These are phyloP conservation scores for Tolypeutes matacus DNA, from an alignment of 2,797 vertebrate species.

Conservation along the genomic window DNA sequence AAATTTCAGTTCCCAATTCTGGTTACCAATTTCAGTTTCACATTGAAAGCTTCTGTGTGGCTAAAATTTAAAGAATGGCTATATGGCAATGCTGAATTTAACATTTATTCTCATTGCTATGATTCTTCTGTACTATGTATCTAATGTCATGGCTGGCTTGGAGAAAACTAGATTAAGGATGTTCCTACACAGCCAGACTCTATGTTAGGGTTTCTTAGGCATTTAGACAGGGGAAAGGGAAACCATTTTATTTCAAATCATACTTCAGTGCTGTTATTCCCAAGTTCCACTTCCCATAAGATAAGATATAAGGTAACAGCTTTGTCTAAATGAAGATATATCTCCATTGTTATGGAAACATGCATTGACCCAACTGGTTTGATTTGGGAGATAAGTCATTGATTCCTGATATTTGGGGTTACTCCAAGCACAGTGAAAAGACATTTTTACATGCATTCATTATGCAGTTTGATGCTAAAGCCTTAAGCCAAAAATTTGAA, in stretches of 20 bases:
- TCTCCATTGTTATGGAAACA: slow-evolving; percentile 82
- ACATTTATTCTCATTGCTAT: background rate
- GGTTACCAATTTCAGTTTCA: slow-evolving; percentile 63
- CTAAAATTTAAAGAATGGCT: slow-evolving; percentile 41
- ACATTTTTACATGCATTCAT: slow-evolving; percentile 74
- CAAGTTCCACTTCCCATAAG: slow-evolving; percentile 72
- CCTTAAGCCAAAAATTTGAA: slow-evolving; percentile 83
- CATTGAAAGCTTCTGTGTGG: slow-evolving; percentile 45
- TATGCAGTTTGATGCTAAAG: slow-evolving; percentile 82
- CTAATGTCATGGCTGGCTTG: slow-evolving; percentile 73
- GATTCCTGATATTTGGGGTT: slow-evolving; percentile 74
- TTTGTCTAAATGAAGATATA: slow-evolving; percentile 79
- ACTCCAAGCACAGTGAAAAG: slow-evolving; percentile 86
- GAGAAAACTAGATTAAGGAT: slow-evolving; percentile 57
- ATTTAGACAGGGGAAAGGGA: slow-evolving; percentile 53
- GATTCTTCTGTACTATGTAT: slow-evolving; percentile 64
- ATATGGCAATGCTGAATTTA: slow-evolving; percentile 58
- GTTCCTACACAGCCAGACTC: slow-evolving; percentile 68
- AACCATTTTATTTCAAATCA: slow-evolving; percentile 72
- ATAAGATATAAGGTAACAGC: slow-evolving; percentile 67
- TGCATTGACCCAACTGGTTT: slow-evolving; percentile 80
- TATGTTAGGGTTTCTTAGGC: slow-evolving; percentile 58
- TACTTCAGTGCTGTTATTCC: slow-evolving; percentile 61
- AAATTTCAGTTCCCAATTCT: slow-evolving; percentile 77
- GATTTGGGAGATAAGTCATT: slow-evolving; percentile 68